Evolutionary conservation across 2,888 invertebrate species (phyloP), one percentile per base, ranked within the genome.

Genomic region (Aspidiotus rigidus): DNA sequence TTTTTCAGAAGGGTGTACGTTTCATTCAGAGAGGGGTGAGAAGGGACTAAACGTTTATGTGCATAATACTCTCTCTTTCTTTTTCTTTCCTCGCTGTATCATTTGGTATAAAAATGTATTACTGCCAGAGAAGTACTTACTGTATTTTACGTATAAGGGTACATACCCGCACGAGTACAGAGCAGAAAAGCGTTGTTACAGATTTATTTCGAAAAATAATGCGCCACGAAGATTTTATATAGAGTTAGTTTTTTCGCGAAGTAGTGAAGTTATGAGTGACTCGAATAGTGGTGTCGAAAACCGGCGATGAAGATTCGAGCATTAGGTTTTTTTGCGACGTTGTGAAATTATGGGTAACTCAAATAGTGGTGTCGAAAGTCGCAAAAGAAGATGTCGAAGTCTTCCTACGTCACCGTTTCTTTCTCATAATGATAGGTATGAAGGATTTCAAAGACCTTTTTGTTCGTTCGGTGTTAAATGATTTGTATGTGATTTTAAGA

Each of bases 261-360:
- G 28, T 28, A 28, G 28, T 28, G 40, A 64, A 40, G 57, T 44
- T 55, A 71, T 71, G 71, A 70, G 71, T 55, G 70, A 71, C 69
- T 70, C 70, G 56, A 71, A 70, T 69, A 64, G 71, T 72, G 28
- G 28, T 28, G 66, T 70, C 61, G 62, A 66, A 57, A 64, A 64
- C 16, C 55, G 28, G 8, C 53, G 39, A 64, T 56, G 41, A 15
- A 15, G 56, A 44, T 64, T 28, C 28, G 5, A 28, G 28, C 28
- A 28, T 28, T 28, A 28, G 28, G 28, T 28, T 28, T 28, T 28
- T 28, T 28, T 5, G 28, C 28, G 28, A 28, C 1, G 28, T 3
- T 3, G 28, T 28, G 40, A 64, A 17, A 41, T 44, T 44, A 71
- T 71, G 71, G 71, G 71, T 60, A 71, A 71, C 69, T 70, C 70